phyloP scores from a whole-genome alignment of 2,888 invertebrate species.

The Leucophenga maculata region DNA sequence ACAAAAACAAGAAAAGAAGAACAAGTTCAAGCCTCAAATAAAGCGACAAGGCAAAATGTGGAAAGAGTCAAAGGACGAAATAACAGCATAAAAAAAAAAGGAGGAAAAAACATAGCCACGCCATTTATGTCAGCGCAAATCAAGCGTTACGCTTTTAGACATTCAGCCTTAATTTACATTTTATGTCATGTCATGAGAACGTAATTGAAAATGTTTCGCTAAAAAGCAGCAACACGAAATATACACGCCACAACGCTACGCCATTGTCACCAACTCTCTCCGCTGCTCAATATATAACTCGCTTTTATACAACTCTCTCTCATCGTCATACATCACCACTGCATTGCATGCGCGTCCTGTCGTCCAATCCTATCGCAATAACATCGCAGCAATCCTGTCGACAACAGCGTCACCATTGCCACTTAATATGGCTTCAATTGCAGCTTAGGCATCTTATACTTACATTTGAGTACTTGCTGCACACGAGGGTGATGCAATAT shows the following conservation, averaged over 20 bases:
- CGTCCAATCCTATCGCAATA: too few relatives aligned
- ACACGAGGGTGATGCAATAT: too few relatives aligned
- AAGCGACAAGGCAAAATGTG: background rate
- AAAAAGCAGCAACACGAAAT: conserved; percentile 14
- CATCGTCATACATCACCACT: too few relatives aligned
- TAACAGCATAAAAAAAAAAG: conserved; percentile 24
- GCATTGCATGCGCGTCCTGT: background rate
- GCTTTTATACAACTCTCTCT: too few relatives aligned
- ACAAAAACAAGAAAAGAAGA: conserved; percentile 21
- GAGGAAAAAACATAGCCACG: conserved; percentile 39
- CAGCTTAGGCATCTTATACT: conserved; percentile 2
- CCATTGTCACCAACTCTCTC: background rate
- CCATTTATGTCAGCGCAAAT: conserved; percentile 61
- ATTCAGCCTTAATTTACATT: conserved; percentile 59
- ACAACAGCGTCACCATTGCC: background rate
- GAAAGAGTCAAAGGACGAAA: background rate
- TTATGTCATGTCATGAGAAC: conserved; percentile 62
- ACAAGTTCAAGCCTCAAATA: conserved; percentile 10
- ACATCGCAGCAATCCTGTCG: too few relatives aligned
- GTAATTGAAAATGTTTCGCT: conserved; percentile 58
- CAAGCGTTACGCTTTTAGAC: conserved; percentile 52
- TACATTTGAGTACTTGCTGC: too few relatives aligned
- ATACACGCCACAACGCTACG: conserved; percentile 19
- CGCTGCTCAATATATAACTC: background rate
- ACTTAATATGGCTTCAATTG: background rate